A percentile compares a stretch with the other conserved stretches of the same genome.
Evolutionary conservation across 2,888 invertebrate genomes (phyloP).

Genomic region (Andrena camellia): DNA sequence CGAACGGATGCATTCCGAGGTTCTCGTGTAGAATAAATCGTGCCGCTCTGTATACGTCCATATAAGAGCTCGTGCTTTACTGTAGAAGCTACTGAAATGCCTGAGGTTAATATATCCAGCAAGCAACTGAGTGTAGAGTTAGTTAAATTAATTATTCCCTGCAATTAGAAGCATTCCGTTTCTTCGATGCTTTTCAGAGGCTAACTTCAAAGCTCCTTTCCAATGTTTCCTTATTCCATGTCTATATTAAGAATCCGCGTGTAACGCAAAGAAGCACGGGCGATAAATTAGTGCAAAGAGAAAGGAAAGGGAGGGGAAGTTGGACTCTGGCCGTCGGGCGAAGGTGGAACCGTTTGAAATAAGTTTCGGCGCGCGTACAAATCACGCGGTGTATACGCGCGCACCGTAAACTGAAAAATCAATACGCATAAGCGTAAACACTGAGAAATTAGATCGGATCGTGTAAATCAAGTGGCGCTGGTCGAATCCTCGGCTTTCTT

Average conservation of each 20-base stretch:
- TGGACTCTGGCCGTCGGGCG: background rate
- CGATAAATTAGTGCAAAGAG: background rate
- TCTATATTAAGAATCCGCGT: background rate
- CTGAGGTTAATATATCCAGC: background rate
- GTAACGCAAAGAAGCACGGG: too few relatives aligned
- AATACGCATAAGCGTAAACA: constrained; percentile 48
- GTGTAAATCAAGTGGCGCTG: constrained; percentile 47
- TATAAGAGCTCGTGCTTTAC: background rate
- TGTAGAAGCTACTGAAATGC: background rate
- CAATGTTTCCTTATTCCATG: too few relatives aligned
- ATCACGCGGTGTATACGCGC: constrained; percentile 11
- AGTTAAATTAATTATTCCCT: background rate
- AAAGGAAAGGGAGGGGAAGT: background rate
- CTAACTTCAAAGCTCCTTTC: too few relatives aligned
- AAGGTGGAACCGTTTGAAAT: constrained; percentile 27
- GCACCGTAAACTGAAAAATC: constrained; percentile 47
- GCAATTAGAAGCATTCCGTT: background rate
- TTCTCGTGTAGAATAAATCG: constrained; percentile 8
- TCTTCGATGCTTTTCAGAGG: background rate
- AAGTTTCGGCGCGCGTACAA: constrained; percentile 29
- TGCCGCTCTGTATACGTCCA: constrained; percentile 16
- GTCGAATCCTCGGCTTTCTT: constrained; percentile 55
- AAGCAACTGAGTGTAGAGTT: background rate
- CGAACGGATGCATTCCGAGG: constrained; percentile 4
- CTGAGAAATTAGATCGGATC: constrained; percentile 42